phyloP scores from a whole-genome alignment of 2,113 vertebrate genomes.

The Columba janthina region DNA sequence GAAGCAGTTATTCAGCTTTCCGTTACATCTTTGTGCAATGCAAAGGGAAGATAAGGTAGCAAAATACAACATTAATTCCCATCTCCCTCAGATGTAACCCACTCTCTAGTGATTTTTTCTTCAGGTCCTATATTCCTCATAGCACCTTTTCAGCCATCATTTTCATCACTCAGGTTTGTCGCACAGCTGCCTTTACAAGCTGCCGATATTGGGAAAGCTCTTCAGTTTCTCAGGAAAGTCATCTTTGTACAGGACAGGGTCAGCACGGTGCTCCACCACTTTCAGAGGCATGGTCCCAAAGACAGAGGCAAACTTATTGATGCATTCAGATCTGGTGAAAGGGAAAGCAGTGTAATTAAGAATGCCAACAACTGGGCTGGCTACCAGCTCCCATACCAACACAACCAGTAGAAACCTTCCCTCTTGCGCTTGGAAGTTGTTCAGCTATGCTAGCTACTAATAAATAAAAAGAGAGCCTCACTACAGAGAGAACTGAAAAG shows the following conservation, averaged over 20 bases:
- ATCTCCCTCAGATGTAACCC: not conserved
- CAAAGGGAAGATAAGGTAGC: not conserved
- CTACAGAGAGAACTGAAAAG: slow-evolving; percentile 1
- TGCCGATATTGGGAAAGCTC: slow-evolving; percentile 98
- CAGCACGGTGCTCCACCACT: slow-evolving; percentile 96
- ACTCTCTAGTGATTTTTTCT: not conserved
- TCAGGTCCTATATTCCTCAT: not conserved
- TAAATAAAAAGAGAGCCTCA: not conserved
- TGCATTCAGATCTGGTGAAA: slow-evolving; percentile 92
- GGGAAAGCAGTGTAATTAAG: not conserved
- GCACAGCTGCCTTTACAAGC: slow-evolving; percentile 78
- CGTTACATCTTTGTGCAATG: not conserved
- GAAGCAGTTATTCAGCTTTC: not conserved
- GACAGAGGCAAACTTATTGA: slow-evolving; percentile 97
- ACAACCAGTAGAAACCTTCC: not conserved
- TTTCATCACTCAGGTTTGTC: not conserved
- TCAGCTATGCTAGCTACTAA: not conserved
- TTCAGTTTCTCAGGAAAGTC: slow-evolving; percentile 99
- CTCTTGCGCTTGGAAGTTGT: not conserved
- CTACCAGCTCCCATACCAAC: not conserved
- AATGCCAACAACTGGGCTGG: not conserved
- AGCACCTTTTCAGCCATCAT: not conserved
- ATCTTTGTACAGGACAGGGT: slow-evolving; percentile 97
- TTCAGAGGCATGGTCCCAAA: slow-evolving; percentile 98
- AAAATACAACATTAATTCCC: not conserved